Base-by-base conservation (phyloP, 2,888 invertebrate species). In the Apeira syringaria region DNA sequence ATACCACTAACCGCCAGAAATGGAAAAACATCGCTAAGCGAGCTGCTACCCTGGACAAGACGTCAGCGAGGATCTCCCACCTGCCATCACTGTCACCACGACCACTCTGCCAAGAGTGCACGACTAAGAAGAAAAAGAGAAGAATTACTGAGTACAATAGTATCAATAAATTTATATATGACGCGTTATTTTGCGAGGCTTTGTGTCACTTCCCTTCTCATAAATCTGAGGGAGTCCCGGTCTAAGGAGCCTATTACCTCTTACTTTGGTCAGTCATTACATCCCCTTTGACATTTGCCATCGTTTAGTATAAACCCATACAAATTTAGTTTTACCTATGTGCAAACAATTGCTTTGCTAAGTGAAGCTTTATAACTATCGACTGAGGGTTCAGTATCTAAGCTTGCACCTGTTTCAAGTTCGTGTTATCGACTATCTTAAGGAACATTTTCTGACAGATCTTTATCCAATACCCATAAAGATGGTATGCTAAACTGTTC, bases 121-220 rank as follows among this genome's bases (percentile, higher is more conserved):
- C n/a, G n/a, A n/a, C n/a, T n/a, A n/a, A n/a, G n/a, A n/a, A n/a
- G n/a, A n/a, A n/a, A n/a, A n/a, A n/a, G n/a, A n/a, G n/a, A n/a
- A n/a, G n/a, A n/a, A n/a, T n/a, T n/a, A n/a, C n/a, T n/a, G n/a
- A n/a, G n/a, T 35, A 50, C 52, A 44, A 55, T 55, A 53, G 39
- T 48, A 43, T 45, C 44, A 27, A 51, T 58, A 55, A 57, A 59
- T 49, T 41, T 46, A 30, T 15, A 45, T 34, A 53, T 42, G 34
- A 48, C 51, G 48, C 37, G 62, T 58, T 59, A 61, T 60, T 57
- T 53, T 47, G 33, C 50, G 47, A 50, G 51, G 53, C 58, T 64
- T 61, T 61, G 63, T 64, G 62, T 66, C 64, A 63, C 58, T 73
- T 70, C 64, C 68, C 59, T 53, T 61, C 59, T 53, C 61, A 72